Percentiles rank a stretch among this genome's conserved stretches.
Evolutionary conservation across 2,888 invertebrate species (phyloP).

Genomic region (Hypomecis atomaria): DNA sequence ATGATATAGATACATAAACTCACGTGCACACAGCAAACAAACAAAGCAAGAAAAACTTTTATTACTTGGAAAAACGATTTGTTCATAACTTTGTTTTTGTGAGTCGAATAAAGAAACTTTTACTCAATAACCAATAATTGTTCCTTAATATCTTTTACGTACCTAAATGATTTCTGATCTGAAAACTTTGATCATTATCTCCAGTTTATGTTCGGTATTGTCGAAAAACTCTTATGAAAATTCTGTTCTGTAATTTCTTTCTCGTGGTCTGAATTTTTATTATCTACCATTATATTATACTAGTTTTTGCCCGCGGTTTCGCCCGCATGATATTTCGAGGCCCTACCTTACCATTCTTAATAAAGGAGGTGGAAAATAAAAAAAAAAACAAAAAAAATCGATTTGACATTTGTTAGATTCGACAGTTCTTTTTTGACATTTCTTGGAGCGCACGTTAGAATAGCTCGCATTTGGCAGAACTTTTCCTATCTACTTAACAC

Average conservation of each 20-base stretch:
- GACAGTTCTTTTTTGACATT: too few relatives aligned
- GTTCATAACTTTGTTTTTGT: conserved; percentile 49
- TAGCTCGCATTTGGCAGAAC: too few relatives aligned
- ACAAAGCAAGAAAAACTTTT: conserved; percentile 28
- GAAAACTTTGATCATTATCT: conserved; percentile 59
- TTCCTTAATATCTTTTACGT: conserved; percentile 58
- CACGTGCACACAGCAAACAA: conserved; percentile 8
- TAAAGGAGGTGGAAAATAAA: too few relatives aligned
- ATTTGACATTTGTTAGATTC: too few relatives aligned
- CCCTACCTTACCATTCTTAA: too few relatives aligned
- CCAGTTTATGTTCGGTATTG: conserved; percentile 17
- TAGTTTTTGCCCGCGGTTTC: too few relatives aligned
- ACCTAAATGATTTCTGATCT: conserved; percentile 51
- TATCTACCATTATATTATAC: too few relatives aligned
- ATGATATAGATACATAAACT: neutral
- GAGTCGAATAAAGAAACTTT: conserved; percentile 58
- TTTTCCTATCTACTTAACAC: too few relatives aligned
- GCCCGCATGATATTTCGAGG: too few relatives aligned
- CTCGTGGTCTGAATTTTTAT: too few relatives aligned
- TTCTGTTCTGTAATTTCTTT: neutral
- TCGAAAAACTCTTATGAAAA: neutral
- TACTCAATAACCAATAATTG: conserved; percentile 62
- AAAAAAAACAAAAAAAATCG: too few relatives aligned
- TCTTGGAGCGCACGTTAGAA: too few relatives aligned
- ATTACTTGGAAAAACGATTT: conserved; percentile 43